Percentiles rank a stretch among this genome's conserved stretches.
phyloP scores from a whole-genome alignment of 2,113 vertebrate genomes.

The Cervus canadensis region DNA sequence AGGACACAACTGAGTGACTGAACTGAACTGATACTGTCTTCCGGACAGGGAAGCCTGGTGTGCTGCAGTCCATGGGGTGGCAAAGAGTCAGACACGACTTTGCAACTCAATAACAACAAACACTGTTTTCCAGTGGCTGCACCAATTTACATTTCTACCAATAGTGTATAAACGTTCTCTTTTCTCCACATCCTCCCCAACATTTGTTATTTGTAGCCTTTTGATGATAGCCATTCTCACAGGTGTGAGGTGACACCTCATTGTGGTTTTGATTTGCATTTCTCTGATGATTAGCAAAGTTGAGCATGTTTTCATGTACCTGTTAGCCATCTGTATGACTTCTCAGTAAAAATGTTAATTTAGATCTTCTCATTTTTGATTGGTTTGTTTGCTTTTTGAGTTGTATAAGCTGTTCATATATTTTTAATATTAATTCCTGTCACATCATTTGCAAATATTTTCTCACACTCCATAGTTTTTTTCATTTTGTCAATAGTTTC shows the following conservation, averaged over 20 bases:
- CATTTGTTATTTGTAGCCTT: background rate
- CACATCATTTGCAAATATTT: background rate
- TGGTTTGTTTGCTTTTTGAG: background rate
- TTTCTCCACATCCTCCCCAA: background rate
- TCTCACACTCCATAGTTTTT: background rate
- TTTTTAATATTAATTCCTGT: background rate
- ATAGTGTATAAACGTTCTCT: fast-evolving
- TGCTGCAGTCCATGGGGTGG: background rate
- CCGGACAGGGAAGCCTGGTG: background rate
- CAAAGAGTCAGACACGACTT: background rate
- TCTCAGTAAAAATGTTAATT: background rate
- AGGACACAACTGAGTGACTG: background rate
- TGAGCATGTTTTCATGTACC: background rate
- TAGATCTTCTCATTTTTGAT: background rate
- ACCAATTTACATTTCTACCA: background rate
- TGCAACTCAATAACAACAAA: background rate
- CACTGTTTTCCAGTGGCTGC: background rate
- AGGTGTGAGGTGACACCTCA: background rate
- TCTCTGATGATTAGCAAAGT: background rate
- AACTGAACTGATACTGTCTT: too few species aligned
- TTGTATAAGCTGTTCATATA: background rate
- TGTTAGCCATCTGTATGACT: background rate
- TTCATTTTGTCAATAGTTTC: background rate
- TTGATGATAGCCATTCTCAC: background rate
- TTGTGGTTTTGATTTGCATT: background rate